Conservation (phyloP, 2,888 invertebrate genomes). For the Mythimna loreyi region DNA sequence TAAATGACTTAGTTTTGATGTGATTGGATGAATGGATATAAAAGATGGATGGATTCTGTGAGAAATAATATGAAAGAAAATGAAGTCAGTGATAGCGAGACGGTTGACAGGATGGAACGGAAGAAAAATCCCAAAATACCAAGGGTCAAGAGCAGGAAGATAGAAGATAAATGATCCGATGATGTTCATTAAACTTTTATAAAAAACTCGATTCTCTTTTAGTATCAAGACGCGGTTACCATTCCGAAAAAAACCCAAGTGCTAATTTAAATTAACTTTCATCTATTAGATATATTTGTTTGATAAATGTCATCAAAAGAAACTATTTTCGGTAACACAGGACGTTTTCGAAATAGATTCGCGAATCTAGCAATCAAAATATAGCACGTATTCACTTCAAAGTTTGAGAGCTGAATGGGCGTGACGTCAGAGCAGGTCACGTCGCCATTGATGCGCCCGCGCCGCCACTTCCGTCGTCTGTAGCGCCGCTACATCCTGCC, state of each 20-base stretch:
- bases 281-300: conserved; percentile 24
- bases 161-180: too few species aligned
- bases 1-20: too few species aligned
- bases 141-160: too few species aligned
- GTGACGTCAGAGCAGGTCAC: conserved; percentile 80
- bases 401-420: conserved; percentile 66
- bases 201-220: not conserved
- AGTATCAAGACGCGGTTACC: too few species aligned
- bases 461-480: conserved; percentile 83
- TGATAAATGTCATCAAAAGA: conserved; percentile 12
- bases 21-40: too few species aligned
- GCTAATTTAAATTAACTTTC: not conserved
- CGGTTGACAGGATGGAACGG: too few species aligned
- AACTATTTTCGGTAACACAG: conserved; percentile 39
- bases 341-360: conserved; percentile 39
- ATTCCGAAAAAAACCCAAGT: not conserved
- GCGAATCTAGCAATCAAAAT: conserved; percentile 50
- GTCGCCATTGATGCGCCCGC: conserved; percentile 84
- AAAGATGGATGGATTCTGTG: too few species aligned
- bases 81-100: too few species aligned
- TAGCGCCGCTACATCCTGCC: conserved; percentile 88
- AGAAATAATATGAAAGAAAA: too few species aligned
- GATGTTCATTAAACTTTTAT: not conserved
- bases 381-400: conserved; percentile 45
- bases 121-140: too few species aligned